Evolutionary conservation across 2,888 invertebrate species (phyloP), one percentile per base, ranked within the genome.

Genomic region (Luperina testacea): DNA sequence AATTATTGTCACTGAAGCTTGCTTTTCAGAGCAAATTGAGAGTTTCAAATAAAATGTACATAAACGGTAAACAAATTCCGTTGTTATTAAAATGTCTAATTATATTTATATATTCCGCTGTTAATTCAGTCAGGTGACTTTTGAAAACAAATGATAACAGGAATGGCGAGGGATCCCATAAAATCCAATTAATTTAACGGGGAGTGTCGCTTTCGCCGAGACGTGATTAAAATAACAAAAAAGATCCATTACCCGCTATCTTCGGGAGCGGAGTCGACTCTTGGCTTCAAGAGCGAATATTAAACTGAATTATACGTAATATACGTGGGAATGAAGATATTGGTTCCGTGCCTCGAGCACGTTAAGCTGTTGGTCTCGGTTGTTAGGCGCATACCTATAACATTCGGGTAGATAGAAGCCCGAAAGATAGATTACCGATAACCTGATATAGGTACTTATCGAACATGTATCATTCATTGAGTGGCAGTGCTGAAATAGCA

Each of bases 121-220:
- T 87, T 86, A 80, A 87, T 84, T 87, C 76, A 87, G 85, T 83
- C 72, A 77, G 83, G 57, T 89, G 89, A 89, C 87, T 89, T 90
- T 90, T 87, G 83, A 87, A 89, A 92, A 91, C 89, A 90, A 91
- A 88, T 78, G 89, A 90, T 89, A 89, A 88, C 88, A 89, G 91
- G 92, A 92, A 93, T 92, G 91, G 92, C 90, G 89, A 91, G 90
- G 88, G 92, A 90, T 91, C 90, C 90, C 89, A 90, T 92, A 91
- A 92, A 94, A 95, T 91, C 93, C 93, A 95, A 95, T 95, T 95
- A 95, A 94, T 94, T 94, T 91, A 88, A 87, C 80, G 86, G 85
- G 78, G 85, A 85, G 88, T 87, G 85, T 90, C 90, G 88, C 88
- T 89, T 89, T 88, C 87, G 81, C 74, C 71, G 89, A 78, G 85